Conservation (phyloP, 1,140 invertebrate genomes). For the Zaprionus nigranus region DNA sequence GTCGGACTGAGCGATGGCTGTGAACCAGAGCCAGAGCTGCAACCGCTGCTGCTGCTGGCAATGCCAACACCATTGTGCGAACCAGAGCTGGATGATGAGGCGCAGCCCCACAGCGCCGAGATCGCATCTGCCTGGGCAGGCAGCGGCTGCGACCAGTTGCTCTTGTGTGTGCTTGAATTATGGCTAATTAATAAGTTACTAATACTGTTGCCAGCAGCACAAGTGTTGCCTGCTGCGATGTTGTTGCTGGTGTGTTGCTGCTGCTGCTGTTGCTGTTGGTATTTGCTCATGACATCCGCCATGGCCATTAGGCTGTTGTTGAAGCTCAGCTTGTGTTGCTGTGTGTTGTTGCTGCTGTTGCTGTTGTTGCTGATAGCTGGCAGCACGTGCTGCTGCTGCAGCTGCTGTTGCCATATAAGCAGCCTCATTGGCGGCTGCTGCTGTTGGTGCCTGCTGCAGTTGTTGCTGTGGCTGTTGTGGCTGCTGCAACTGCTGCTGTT, state of each 20-base stretch:
- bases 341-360: conserved; percentile 22
- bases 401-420: conserved; percentile 12
- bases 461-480: conserved; percentile 42
- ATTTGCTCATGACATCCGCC: conserved; percentile 71
- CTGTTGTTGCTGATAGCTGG: conserved; percentile 39
- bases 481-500: conserved; percentile 46
- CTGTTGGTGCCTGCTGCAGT: conserved; percentile 32
- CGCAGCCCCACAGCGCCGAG: conserved; percentile 77
- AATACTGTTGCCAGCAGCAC: conserved; percentile 78
- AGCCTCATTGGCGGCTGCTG: conserved; percentile 20
- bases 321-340: conserved; percentile 53
- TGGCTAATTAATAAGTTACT: conserved; percentile 84
- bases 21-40: conserved; percentile 75
- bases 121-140: conserved; percentile 67
- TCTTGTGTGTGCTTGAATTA: conserved; percentile 69
- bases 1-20: conserved; percentile 81
- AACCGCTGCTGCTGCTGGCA: conserved; percentile 69
- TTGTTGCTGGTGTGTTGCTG: conserved; percentile 49
- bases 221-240: conserved; percentile 46
- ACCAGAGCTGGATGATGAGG: conserved; percentile 37
- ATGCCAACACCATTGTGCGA: conserved; percentile 69
- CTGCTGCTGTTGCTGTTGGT: conserved; percentile 57
- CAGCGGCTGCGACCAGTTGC: conserved; percentile 48
- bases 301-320: conserved; percentile 63
- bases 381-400: conserved; percentile 41